A percentile compares a stretch with the other conserved stretches of the same genome.
Evolutionary conservation across 2,797 vertebrate genomes (phyloP).

Genomic region (Pantherophis vulpinus): DNA sequence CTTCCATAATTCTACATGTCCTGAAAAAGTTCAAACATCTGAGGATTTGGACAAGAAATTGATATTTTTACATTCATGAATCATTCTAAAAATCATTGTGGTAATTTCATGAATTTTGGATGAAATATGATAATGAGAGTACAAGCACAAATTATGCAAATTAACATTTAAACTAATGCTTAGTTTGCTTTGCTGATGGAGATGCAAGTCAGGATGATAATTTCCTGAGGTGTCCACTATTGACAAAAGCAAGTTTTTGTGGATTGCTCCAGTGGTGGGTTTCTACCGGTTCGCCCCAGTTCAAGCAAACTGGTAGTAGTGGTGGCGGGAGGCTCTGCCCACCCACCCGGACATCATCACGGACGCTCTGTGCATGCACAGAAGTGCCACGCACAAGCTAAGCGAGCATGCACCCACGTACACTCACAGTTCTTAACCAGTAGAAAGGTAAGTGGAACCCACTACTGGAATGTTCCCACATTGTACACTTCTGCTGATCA

Average conservation of each 20-base stretch:
- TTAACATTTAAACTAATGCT: neutral
- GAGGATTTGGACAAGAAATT: neutral
- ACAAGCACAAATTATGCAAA: neutral
- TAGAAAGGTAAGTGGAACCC: no score
- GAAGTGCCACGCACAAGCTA: no score
- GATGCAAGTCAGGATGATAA: neutral
- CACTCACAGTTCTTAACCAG: no score
- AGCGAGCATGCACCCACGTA: no score
- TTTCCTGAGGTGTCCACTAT: neutral
- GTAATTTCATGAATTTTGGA: neutral
- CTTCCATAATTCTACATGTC: neutral
- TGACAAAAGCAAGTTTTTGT: neutral
- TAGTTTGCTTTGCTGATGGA: neutral
- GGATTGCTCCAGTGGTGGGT: no score
- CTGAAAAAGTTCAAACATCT: neutral
- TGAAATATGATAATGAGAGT: neutral
- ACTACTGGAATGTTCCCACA: neutral
- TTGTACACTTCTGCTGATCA: neutral
- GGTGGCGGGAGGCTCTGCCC: no score
- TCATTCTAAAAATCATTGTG: neutral
- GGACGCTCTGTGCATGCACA: no score
- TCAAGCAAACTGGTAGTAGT: no score
- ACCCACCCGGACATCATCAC: no score
- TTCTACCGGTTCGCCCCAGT: no score
- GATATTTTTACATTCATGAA: neutral